Percentiles rank a stretch among this genome's conserved stretches.
phyloP scores from a whole-genome alignment of 2,797 vertebrate species.

The Artibeus lituratus region DNA sequence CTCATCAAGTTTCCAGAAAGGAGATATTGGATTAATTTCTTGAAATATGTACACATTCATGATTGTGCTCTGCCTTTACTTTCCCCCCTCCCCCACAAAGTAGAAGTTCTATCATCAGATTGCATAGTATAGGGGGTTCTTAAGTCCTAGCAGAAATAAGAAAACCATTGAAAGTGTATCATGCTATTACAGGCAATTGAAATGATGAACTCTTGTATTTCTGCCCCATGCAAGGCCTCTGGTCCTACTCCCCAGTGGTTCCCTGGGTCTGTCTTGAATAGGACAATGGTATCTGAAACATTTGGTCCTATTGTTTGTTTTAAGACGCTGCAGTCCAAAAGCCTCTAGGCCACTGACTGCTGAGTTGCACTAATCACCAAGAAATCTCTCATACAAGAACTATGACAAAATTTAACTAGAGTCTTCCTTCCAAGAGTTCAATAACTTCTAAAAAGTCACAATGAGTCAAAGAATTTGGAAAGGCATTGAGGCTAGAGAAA shows the following conservation, averaged over 20 bases:
- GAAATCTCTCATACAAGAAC: constrained; percentile 50
- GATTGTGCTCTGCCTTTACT: neutral
- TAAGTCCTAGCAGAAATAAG: constrained; percentile 3
- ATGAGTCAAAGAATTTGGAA: constrained; percentile 37
- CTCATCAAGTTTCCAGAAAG: neutral
- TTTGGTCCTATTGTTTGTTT: constrained; percentile 26
- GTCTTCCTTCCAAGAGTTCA: constrained; percentile 50
- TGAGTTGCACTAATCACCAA: constrained; percentile 44
- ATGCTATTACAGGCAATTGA: neutral
- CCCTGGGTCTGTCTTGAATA: neutral
- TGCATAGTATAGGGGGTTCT: neutral
- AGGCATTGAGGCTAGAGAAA: constrained; percentile 36
- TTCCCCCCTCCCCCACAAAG: neutral
- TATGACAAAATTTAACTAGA: constrained; percentile 35
- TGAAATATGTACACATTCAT: neutral
- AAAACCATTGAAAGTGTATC: constrained; percentile 22
- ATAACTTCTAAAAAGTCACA: constrained; percentile 39
- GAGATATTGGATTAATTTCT: neutral
- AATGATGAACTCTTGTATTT: neutral
- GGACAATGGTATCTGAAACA: neutral
- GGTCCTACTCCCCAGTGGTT: neutral
- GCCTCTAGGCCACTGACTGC: constrained; percentile 55
- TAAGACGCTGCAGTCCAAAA: constrained; percentile 47
- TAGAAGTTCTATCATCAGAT: constrained; percentile 5
- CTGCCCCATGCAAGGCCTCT: neutral